Evolutionary conservation across 2,113 vertebrate species (phyloP).

Genomic region (Brachypteracias leptosomus): DNA sequence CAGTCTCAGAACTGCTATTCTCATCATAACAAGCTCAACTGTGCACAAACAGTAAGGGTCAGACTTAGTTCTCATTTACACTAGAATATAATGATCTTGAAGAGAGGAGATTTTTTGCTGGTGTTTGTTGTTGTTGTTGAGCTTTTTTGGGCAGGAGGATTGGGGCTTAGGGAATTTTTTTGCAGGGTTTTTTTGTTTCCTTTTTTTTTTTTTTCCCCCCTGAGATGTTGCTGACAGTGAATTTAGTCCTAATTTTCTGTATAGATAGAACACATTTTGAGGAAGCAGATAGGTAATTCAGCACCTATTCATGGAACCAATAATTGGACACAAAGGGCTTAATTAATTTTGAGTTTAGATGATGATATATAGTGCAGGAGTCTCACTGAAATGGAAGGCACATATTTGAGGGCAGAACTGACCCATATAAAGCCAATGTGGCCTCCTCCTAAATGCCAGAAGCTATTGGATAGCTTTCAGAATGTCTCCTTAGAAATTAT

Average conservation of each 20-base stretch:
- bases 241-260: background rate
- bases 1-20: conserved; percentile 24
- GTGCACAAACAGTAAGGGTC: background rate
- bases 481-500: background rate
- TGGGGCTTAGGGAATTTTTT: background rate
- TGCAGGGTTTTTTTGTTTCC: background rate
- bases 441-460: background rate
- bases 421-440: background rate
- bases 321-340: conserved; percentile 16
- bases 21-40: conserved; percentile 33
- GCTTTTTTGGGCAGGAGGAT: background rate
- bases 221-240: background rate
- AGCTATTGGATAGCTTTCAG: background rate
- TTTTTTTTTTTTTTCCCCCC: background rate
- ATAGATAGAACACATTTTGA: background rate
- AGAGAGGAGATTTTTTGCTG: background rate
- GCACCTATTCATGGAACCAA: background rate
- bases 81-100: background rate
- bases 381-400: background rate
- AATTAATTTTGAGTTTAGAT: background rate
- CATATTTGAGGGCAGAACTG: background rate
- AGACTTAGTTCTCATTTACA: background rate
- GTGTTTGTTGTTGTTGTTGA: background rate
- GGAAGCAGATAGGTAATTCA: background rate
- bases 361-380: background rate